phyloP scores from a whole-genome alignment of 2,888 invertebrate genomes.

The Reticulitermes lucifugus region DNA sequence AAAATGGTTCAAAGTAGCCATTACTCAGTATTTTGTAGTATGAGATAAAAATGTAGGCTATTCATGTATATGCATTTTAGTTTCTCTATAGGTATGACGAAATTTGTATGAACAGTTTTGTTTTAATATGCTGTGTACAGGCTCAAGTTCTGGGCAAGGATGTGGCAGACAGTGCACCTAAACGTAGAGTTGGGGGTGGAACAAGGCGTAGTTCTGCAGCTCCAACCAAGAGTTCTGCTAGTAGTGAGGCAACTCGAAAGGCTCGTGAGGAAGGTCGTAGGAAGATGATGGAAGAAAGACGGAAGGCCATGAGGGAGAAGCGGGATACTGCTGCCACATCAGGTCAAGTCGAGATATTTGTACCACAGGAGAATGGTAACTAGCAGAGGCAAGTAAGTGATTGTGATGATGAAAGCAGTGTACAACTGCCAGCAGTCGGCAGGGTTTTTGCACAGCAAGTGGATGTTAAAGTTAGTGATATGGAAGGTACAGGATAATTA shows the following conservation, averaged over 20 bases:
- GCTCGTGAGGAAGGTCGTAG: conserved; percentile 74
- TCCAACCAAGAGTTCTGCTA: conserved; percentile 41
- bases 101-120: not conserved
- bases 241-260: conserved; percentile 59
- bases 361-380: conserved; percentile 50
- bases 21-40: too few relatives aligned
- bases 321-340: conserved; percentile 27
- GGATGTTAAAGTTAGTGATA: not conserved
- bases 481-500: not conserved
- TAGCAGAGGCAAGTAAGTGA: not conserved
- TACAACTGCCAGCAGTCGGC: not conserved
- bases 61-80: too few relatives aligned
- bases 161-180: not conserved
- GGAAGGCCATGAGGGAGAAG: conserved; percentile 68
- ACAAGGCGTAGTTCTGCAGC: conserved; percentile 24
- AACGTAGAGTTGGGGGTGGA: conserved; percentile 1
- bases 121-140: not conserved
- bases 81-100: too few relatives aligned
- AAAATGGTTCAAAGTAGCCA: too few relatives aligned
- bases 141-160: conserved; percentile 29
- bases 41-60: too few relatives aligned
- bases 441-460: not conserved
- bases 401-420: not conserved
- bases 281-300: conserved; percentile 81
- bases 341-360: conserved; percentile 49